phyloP scores from a whole-genome alignment of 2,113 vertebrate species.

The Ceuthmochares aereus region DNA sequence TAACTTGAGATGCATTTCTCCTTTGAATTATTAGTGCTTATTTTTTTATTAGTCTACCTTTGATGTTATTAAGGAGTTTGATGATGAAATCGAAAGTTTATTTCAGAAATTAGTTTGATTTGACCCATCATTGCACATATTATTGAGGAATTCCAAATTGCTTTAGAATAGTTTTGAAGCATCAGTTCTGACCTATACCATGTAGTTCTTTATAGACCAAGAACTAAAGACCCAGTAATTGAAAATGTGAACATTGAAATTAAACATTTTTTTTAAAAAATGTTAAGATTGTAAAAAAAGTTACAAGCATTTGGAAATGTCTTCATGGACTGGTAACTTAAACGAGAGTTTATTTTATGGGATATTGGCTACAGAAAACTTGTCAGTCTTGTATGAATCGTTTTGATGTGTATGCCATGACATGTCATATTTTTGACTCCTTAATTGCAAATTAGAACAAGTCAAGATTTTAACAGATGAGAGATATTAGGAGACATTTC shows the following conservation, averaged over 20 bases:
- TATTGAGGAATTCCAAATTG: not conserved
- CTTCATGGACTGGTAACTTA: not conserved
- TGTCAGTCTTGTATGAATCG: not conserved
- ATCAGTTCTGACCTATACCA: rapidly evolving
- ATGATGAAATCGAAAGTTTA: not conserved
- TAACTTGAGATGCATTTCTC: not conserved
- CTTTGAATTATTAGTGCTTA: not conserved
- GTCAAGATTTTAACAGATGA: not conserved
- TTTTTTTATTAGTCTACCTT: not conserved
- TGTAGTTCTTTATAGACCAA: not conserved
- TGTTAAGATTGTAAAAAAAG: not conserved
- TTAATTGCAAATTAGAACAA: not conserved
- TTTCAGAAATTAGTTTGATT: not conserved
- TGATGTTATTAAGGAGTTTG: not conserved
- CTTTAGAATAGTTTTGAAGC: not conserved
- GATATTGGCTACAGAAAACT: not conserved
- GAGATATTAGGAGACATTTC: not conserved
- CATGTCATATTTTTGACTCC: not conserved
- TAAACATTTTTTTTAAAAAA: not conserved
- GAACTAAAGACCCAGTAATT: not conserved
- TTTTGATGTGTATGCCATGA: not conserved
- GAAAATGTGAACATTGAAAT: not conserved
- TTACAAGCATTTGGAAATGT: not conserved
- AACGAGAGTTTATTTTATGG: not conserved
- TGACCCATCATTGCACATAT: not conserved